A percentile compares a stretch with the other conserved stretches of the same genome.
Conservation (phyloP, 2,888 invertebrate genomes). For the Carpatolechia fugitivella region DNA sequence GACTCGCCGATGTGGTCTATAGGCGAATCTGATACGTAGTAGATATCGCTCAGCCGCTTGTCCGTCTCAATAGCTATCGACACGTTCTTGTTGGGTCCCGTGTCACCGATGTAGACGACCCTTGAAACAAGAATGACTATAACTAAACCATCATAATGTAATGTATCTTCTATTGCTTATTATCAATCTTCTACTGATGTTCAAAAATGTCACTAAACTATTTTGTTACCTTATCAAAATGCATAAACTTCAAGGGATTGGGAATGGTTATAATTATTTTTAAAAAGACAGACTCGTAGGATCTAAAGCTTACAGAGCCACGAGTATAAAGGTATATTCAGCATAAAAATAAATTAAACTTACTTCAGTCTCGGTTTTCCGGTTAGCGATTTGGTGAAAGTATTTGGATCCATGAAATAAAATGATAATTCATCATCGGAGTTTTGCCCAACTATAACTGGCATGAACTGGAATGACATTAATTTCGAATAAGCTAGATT, state of each 20-base stretch:
- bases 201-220: too few species aligned
- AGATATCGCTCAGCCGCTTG: constrained; percentile 71
- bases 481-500: not conserved
- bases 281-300: too few species aligned
- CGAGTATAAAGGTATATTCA: too few species aligned
- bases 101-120: constrained; percentile 66
- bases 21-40: constrained; percentile 71
- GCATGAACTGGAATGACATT: constrained; percentile 60
- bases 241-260: too few species aligned
- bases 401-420: constrained; percentile 78
- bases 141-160: too few species aligned
- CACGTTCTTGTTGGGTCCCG: constrained; percentile 65
- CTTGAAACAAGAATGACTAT: too few species aligned
- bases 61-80: constrained; percentile 64
- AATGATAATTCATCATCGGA: constrained; percentile 69
- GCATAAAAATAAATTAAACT: too few species aligned
- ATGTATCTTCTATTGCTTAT: too few species aligned
- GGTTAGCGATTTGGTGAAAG: constrained; percentile 78
- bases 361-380: constrained; percentile 83
- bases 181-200: too few species aligned
- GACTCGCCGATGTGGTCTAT: constrained; percentile 76
- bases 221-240: too few species aligned
- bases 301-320: too few species aligned
- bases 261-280: too few species aligned
- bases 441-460: constrained; percentile 64